Conservation (phyloP, 2,797 vertebrate species). For the Aphelocoma californica region DNA sequence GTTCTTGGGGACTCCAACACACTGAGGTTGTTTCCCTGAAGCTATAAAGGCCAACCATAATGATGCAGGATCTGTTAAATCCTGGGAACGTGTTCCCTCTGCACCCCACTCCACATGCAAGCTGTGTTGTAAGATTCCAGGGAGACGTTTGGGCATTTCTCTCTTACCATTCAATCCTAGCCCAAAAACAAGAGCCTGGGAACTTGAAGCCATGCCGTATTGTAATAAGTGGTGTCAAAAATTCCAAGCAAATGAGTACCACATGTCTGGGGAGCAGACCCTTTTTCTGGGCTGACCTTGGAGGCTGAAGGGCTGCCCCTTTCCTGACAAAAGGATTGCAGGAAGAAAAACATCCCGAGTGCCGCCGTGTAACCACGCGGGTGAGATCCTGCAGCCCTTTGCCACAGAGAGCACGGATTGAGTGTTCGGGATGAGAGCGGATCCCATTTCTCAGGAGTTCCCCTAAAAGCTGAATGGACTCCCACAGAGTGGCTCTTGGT, state of each 20-base stretch:
- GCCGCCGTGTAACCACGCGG: fast-evolving
- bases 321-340: background rate
- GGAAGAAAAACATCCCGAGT: background rate
- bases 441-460: background rate
- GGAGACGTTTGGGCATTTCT: background rate
- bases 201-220: background rate
- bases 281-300: constrained; percentile 3
- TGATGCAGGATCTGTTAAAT: background rate
- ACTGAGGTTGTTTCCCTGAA: background rate
- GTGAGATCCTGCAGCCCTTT: background rate
- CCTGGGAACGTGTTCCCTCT: background rate
- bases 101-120: fast-evolving
- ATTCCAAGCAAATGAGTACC: constrained; percentile 25
- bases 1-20: background rate
- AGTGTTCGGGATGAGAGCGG: fast-evolving
- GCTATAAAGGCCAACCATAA: background rate
- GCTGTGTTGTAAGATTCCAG: background rate
- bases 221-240: background rate
- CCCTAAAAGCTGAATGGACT: background rate
- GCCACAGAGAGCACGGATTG: fast-evolving
- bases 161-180: background rate
- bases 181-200: background rate
- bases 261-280: background rate
- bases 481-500: background rate
- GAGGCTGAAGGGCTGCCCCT: background rate